A percentile compares a stretch with the other conserved stretches of the same genome.
phyloP scores from a whole-genome alignment of 2,113 vertebrate species.

The Nannobrachium achirus region DNA sequence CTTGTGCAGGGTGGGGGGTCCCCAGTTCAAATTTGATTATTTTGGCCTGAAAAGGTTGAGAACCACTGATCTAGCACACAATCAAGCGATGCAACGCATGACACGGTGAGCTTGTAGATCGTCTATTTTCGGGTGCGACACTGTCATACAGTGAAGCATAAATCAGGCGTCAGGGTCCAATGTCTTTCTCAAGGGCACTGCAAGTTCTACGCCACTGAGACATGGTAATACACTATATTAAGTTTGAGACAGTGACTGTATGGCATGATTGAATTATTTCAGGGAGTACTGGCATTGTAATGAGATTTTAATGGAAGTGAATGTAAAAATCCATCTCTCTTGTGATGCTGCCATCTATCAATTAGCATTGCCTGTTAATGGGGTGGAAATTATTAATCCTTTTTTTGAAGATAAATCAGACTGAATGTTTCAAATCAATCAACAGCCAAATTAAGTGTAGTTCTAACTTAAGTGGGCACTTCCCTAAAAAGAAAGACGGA shows the following conservation, averaged over 20 bases:
- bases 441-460: constrained; percentile 45
- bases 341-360: constrained; percentile 64
- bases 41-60: no score
- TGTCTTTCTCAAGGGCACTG: no score
- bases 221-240: no score
- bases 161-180: no score
- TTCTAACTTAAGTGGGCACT: background rate
- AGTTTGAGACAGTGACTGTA: constrained; percentile 8
- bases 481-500: background rate
- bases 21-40: no score
- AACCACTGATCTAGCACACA: no score
- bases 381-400: constrained; percentile 65
- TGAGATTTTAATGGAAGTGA: constrained; percentile 74
- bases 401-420: constrained; percentile 61
- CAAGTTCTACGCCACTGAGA: no score
- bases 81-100: no score
- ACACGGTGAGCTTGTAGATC: no score
- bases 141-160: no score
- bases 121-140: no score
- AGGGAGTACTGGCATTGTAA: constrained; percentile 43
- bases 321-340: constrained; percentile 62
- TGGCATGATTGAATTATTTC: constrained; percentile 48
- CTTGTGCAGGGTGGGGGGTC: no score
- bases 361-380: constrained; percentile 59
- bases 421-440: constrained; percentile 49